Evolutionary conservation across 2,797 vertebrate genomes (phyloP), one percentile per base, ranked within the genome.

Genomic region (Sebastes oblongus): DNA sequence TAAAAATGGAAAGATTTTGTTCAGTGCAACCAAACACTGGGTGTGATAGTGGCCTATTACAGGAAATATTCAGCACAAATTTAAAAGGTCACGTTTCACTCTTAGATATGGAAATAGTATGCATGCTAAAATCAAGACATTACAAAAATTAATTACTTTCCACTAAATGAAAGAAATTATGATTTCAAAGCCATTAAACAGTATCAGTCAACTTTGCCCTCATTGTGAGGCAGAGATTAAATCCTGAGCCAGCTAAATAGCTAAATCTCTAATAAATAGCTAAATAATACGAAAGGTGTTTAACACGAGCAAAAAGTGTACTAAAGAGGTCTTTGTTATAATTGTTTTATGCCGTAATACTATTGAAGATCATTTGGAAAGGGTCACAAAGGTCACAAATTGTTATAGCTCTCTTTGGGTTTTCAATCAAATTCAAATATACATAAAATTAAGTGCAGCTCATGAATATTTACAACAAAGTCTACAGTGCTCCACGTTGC

Each of bases 1-100:
- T 93, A 92, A 91, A 90, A 93, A 93, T 88, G 89, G 93, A 90
- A 91, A 90, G 87, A 88, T 90, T 90, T 87, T 88, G 71, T 91
- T 90, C 72, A 61, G 55, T 75, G 71, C 68, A 89, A 86, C 81
- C 83, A 88, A 91, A 92, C 80, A 83, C 30, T 61, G 77, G 55
- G 11, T 89, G 61, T 85, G 74, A 93, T 86, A 72, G 67, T 60
- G 14, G 14, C 39, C 24, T 46, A 78, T 89, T 87, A 85, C 82
- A 81, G 59, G 67, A 79, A 79, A 69, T 75, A 69, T 86, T 79
- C n/a, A 59, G 56, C 52, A 68, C 66, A 81, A 25, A 77, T 84
- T 82, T 67, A 62, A 83, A 89, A 91, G 90, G 88, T 91, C 84
- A 84, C 25, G 32, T 80, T 84, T 75, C 12, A 42, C 36, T 70